phyloP scores from a whole-genome alignment of 1,140 invertebrate genomes.

The Dreissena polymorpha region DNA sequence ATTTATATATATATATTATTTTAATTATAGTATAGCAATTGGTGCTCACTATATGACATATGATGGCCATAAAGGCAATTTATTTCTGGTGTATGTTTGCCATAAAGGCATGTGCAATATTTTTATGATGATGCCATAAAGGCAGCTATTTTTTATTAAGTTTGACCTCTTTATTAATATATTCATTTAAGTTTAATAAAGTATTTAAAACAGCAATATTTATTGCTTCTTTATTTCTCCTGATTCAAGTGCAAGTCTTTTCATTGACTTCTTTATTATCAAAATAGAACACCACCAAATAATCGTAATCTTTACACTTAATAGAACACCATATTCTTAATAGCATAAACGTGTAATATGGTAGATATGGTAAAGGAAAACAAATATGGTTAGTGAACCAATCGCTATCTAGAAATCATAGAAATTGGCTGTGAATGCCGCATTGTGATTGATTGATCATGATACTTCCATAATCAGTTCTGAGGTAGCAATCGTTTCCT shows the following conservation, averaged over 20 bases:
- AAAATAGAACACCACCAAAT: no score
- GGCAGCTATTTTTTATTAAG: background rate
- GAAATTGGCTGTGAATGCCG: no score
- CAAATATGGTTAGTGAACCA: no score
- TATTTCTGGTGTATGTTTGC: background rate
- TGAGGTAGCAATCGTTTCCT: no score
- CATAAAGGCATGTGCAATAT: slow-evolving; percentile 16
- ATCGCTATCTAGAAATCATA: no score
- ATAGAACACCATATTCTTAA: no score
- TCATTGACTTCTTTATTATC: no score
- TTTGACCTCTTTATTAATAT: background rate
- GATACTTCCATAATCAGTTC: no score
- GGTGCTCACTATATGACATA: background rate
- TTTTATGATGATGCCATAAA: slow-evolving; percentile 23
- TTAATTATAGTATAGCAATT: background rate
- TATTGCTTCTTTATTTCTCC: slow-evolving; percentile 46
- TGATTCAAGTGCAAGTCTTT: background rate
- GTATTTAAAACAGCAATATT: slow-evolving; percentile 24
- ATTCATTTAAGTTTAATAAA: slow-evolving; percentile 10
- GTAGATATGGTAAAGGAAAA: no score
- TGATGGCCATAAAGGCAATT: background rate
- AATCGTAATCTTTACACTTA: no score
- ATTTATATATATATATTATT: slow-evolving; percentile 16
- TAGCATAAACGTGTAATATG: no score
- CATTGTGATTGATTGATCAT: no score